Conservation (phyloP, 2,113 vertebrate species). For the Psephotus haematonotus region DNA sequence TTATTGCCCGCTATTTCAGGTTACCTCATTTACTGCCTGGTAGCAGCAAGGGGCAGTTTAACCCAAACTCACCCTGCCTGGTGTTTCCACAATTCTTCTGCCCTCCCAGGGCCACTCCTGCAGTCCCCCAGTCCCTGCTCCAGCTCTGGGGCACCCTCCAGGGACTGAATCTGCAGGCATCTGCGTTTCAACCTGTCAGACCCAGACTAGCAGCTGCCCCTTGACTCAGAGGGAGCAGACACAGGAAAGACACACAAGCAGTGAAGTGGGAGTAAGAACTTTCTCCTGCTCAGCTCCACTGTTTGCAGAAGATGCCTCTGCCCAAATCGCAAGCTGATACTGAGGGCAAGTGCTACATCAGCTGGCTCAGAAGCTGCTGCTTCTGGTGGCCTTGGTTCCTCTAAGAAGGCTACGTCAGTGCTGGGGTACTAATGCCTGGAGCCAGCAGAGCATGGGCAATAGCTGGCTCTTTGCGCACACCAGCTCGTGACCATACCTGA, state of each 20-base stretch:
- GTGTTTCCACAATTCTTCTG: not conserved
- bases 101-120: not conserved
- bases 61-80: not conserved
- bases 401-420: not conserved
- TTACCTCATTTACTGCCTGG: not conserved
- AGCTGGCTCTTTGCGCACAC: not conserved
- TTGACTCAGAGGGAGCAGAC: not conserved
- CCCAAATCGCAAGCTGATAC: not conserved
- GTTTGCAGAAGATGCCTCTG: not conserved
- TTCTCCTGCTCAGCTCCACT: not conserved
- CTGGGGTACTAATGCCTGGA: not conserved
- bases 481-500: not conserved
- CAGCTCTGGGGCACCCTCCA: not conserved
- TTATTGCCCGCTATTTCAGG: not conserved
- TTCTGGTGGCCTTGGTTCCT: not conserved
- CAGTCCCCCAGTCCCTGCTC: not conserved
- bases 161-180: not conserved
- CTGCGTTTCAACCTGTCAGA: not conserved
- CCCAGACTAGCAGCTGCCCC: not conserved
- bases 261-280: not conserved
- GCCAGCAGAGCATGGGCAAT: not conserved
- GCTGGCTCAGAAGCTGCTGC: not conserved
- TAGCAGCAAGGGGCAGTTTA: not conserved
- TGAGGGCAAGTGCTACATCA: not conserved
- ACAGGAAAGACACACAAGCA: not conserved